Evolutionary conservation across 2,888 invertebrate species (phyloP).

Genomic region (Ariolimax columbianus): DNA sequence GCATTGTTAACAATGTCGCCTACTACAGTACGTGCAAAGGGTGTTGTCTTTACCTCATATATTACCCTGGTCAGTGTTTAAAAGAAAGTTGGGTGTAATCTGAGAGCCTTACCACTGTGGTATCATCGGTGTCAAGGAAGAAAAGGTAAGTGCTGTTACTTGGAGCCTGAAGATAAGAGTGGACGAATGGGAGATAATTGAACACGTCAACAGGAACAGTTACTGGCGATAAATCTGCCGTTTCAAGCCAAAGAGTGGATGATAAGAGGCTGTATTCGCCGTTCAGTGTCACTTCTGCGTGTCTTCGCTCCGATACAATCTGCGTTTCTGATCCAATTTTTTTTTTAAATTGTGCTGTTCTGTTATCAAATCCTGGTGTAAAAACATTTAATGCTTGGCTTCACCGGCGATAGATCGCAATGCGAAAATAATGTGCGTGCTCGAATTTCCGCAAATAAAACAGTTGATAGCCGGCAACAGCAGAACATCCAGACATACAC

Average conservation of each 20-base stretch:
- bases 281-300: neutral
- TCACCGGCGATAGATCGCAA: too few relatives aligned
- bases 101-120: neutral
- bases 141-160: neutral
- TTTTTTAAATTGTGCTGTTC: too few relatives aligned
- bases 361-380: too few relatives aligned
- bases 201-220: conserved; percentile 19
- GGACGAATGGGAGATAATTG: conserved; percentile 21
- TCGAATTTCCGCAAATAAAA: too few relatives aligned
- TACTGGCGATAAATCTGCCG: conserved; percentile 26
- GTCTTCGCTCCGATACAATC: neutral
- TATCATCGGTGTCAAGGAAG: neutral
- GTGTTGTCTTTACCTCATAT: too few relatives aligned
- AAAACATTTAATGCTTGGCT: too few relatives aligned
- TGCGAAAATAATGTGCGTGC: too few relatives aligned
- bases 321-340: neutral
- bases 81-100: neutral
- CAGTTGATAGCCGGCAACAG: too few relatives aligned
- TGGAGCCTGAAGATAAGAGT: neutral
- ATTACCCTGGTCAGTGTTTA: neutral
- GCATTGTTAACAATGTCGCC: too few relatives aligned
- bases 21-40: too few relatives aligned
- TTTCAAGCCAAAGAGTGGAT: neutral
- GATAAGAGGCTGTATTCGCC: neutral
- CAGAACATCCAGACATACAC: too few relatives aligned